phyloP scores from a whole-genome alignment of 2,888 invertebrate species.

The Iphiclides podalirius region DNA sequence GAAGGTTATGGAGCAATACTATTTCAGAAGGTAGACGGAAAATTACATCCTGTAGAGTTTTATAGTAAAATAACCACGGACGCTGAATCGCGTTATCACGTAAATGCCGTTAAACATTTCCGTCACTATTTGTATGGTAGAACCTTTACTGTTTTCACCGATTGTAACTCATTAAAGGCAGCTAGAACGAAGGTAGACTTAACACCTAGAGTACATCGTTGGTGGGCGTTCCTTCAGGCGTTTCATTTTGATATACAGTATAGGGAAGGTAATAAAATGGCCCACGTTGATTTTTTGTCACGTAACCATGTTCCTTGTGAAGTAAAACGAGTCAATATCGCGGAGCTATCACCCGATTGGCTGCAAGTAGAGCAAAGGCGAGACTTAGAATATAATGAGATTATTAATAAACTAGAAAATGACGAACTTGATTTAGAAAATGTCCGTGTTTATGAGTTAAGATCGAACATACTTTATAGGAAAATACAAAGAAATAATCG shows the following conservation, averaged over 20 bases:
- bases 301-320: not conserved
- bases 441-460: not conserved
- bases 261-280: not conserved
- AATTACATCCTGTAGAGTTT: slow-evolving; percentile 21
- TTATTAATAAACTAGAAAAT: not conserved
- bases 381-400: not conserved
- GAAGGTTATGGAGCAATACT: slow-evolving; percentile 28
- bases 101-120: slow-evolving; percentile 34
- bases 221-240: slow-evolving; percentile 26
- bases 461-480: not conserved
- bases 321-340: not conserved
- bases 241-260: not conserved
- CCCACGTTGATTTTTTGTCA: not conserved
- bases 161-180: slow-evolving; percentile 28
- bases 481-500: not conserved
- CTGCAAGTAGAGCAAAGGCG: not conserved
- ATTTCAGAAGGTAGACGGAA: slow-evolving; percentile 10
- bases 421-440: not conserved
- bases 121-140: slow-evolving; percentile 14
- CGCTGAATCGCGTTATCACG: slow-evolving; percentile 26
- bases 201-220: slow-evolving; percentile 26
- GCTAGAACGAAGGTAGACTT: slow-evolving; percentile 26
- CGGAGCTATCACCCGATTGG: not conserved
- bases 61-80: slow-evolving; percentile 23
- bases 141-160: slow-evolving; percentile 25